Conservation (phyloP, 2,888 invertebrate species). For the Chrysomela aeneicollis region DNA sequence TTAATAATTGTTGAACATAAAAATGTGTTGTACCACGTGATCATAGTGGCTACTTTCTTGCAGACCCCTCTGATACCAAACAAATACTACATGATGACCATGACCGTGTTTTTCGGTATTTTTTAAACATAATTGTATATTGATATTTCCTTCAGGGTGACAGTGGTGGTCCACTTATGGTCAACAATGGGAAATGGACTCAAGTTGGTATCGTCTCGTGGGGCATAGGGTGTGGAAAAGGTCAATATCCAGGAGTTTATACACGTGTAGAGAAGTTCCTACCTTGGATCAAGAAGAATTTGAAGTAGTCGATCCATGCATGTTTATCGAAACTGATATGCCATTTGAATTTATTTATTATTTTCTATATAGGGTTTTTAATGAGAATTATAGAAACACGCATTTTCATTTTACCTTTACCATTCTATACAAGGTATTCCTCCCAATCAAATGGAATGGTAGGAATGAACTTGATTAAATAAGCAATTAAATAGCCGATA, state of each 20-base stretch:
- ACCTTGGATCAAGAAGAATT: slow-evolving; percentile 87
- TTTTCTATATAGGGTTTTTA: not conserved
- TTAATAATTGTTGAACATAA: no score
- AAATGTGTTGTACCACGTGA: no score
- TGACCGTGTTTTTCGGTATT: no score
- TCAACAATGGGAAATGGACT: slow-evolving; percentile 78
- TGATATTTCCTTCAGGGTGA: slow-evolving; percentile 73
- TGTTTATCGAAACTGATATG: not conserved
- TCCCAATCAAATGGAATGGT: no score
- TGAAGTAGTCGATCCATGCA: slow-evolving; percentile 62
- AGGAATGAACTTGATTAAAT: no score
- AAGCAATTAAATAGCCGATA: no score
- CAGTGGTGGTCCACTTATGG: slow-evolving; percentile 88
- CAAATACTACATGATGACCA: no score
- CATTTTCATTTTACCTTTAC: no score
- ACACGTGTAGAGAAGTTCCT: slow-evolving; percentile 83
- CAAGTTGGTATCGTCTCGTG: slow-evolving; percentile 90
- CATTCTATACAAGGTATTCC: no score
- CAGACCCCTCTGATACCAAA: no score
- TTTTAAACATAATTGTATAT: no score
- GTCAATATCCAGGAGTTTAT: slow-evolving; percentile 91
- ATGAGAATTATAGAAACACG: not conserved
- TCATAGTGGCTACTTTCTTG: no score
- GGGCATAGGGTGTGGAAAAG: slow-evolving; percentile 92
- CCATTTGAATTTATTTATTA: slow-evolving; percentile 4